A percentile compares a stretch with the other conserved stretches of the same genome.
Evolutionary conservation across 2,113 vertebrate genomes (phyloP).

Genomic region (Corythaeola cristata): DNA sequence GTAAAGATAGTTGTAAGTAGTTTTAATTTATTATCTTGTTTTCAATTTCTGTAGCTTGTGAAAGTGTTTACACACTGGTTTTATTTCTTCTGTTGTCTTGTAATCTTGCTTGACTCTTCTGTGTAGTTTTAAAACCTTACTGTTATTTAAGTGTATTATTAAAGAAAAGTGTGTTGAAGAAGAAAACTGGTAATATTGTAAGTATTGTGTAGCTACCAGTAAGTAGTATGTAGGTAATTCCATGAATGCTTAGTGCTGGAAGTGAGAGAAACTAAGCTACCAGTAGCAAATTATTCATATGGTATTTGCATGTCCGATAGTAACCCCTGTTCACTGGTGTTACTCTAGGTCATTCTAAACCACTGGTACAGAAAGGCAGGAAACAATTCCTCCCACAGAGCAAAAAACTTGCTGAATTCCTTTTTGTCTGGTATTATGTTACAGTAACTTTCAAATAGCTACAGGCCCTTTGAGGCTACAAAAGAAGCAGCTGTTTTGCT

Average conservation of each 20-base stretch:
- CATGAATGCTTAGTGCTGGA: neutral
- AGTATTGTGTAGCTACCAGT: neutral
- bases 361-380: slow-evolving; percentile 69
- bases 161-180: neutral
- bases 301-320: slow-evolving; percentile 78
- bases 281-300: neutral
- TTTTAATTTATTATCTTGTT: neutral
- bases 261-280: neutral
- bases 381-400: slow-evolving; percentile 75
- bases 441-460: slow-evolving; percentile 64
- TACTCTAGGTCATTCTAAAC: slow-evolving; percentile 85
- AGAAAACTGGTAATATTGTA: neutral
- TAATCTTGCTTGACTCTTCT: neutral
- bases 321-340: slow-evolving; percentile 86
- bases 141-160: neutral
- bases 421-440: slow-evolving; percentile 74
- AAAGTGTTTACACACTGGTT: neutral
- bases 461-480: slow-evolving; percentile 12
- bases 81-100: neutral
- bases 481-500: slow-evolving; percentile 53
- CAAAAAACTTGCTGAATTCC: slow-evolving; percentile 70
- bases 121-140: neutral
- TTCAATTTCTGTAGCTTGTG: neutral
- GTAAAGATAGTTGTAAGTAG: neutral
- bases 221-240: neutral